Percentiles rank a stretch among this genome's conserved stretches.
Evolutionary conservation across 2,797 vertebrate genomes (phyloP).

Genomic region (Lepidocolaptes lacrymiger): DNA sequence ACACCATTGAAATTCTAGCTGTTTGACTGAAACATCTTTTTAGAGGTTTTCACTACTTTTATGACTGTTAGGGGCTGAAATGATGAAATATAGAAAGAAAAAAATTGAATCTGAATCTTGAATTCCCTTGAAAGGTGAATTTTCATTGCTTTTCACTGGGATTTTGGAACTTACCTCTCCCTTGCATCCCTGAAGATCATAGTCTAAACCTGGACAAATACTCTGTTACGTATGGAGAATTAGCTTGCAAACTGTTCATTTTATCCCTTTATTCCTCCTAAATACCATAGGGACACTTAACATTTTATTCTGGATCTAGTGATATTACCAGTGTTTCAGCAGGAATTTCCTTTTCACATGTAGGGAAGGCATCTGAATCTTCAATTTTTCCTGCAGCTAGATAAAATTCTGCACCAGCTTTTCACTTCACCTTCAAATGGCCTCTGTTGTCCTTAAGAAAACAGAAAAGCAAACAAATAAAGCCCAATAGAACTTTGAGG

Average conservation of each 20-base stretch:
- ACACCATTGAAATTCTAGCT: background rate
- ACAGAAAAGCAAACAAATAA: background rate
- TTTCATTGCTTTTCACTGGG: background rate
- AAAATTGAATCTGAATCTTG: background rate
- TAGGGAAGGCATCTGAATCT: background rate
- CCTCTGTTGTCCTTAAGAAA: background rate
- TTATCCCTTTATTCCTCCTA: constrained; percentile 47
- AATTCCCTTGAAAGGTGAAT: background rate
- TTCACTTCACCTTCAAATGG: background rate
- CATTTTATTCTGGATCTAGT: constrained; percentile 39
- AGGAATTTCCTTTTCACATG: background rate
- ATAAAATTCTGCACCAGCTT: background rate
- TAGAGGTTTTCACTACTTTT: background rate
- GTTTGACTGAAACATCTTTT: background rate
- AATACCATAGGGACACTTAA: constrained; percentile 40
- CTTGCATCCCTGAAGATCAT: background rate
- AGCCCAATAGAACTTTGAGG: background rate
- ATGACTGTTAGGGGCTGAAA: background rate
- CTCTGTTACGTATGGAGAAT: constrained; percentile 32
- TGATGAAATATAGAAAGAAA: background rate
- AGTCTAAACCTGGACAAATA: constrained; percentile 49
- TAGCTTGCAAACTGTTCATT: constrained; percentile 45
- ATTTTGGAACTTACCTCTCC: background rate
- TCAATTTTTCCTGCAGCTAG: background rate
- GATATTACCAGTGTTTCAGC: background rate